Conservation (phyloP, 2,113 vertebrate species). For the Monarcha castaneiventris region DNA sequence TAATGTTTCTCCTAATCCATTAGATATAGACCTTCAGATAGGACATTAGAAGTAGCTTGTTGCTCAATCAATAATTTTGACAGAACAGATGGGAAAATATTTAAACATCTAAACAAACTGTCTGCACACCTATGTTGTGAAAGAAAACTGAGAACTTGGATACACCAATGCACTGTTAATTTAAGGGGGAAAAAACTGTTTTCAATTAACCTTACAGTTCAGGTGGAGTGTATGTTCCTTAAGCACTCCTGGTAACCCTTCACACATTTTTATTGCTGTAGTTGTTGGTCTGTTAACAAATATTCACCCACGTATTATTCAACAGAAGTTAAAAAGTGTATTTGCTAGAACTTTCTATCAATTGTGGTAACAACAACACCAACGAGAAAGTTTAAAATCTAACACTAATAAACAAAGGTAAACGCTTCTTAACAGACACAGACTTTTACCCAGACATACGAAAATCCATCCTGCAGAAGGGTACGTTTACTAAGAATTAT, state of each 20-base stretch:
- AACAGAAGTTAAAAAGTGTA: not conserved
- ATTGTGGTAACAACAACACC: not conserved
- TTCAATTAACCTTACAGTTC: conserved; percentile 63
- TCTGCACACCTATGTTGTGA: conserved; percentile 78
- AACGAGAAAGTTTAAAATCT: not conserved
- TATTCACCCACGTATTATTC: not conserved
- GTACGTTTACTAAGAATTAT: not conserved
- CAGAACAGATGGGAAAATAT: conserved; percentile 76
- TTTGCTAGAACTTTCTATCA: not conserved
- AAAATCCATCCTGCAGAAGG: not conserved
- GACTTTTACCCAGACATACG: not conserved
- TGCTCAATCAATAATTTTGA: conserved; percentile 71
- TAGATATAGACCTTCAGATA: not conserved
- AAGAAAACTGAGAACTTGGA: conserved; percentile 77
- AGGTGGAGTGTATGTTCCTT: conserved; percentile 47
- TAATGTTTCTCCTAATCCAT: not conserved
- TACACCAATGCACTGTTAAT: conserved; percentile 65
- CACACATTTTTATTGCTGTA: conserved; percentile 26
- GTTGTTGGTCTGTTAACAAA: conserved; percentile 22
- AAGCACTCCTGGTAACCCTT: conserved; percentile 21
- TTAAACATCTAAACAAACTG: conserved; percentile 78
- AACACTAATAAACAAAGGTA: not conserved
- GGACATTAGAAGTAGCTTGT: conserved; percentile 23
- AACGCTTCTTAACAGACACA: not conserved
- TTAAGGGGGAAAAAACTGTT: conserved; percentile 35